Evolutionary conservation across 1,140 invertebrate species (phyloP).

Genomic region (Euura saliciscinereae): DNA sequence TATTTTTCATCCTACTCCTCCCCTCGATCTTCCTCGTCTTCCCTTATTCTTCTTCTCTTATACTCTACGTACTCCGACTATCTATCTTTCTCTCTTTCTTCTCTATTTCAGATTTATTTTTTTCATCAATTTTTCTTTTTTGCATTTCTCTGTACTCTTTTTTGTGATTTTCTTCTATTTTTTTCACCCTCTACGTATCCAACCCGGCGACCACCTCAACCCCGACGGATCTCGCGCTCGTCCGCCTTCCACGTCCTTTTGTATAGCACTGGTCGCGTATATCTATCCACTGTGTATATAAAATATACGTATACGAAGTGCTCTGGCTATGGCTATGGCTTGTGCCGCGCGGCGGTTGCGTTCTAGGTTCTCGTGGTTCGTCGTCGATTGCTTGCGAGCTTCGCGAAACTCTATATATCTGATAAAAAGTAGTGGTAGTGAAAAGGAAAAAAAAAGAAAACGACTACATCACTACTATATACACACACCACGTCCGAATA

Average conservation of each 20-base stretch:
- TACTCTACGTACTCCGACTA: background rate
- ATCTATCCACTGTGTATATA: background rate
- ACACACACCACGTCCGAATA: no score
- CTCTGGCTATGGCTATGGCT: background rate
- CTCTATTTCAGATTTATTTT: slow-evolving; percentile 15
- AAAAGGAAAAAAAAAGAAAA: no score
- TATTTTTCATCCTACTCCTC: slow-evolving; percentile 18
- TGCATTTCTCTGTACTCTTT: slow-evolving; percentile 50
- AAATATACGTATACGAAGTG: background rate
- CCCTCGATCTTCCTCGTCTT: slow-evolving; percentile 21
- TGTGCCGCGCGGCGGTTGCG: background rate
- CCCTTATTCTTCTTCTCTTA: slow-evolving; percentile 29
- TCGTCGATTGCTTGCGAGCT: no score
- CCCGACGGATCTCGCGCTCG: slow-evolving; percentile 17
- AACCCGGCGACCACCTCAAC: slow-evolving; percentile 7
- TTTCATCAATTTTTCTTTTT: slow-evolving; percentile 48
- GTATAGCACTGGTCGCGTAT: background rate
- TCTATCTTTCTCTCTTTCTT: slow-evolving; percentile 26
- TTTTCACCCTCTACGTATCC: slow-evolving; percentile 41
- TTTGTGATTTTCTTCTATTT: slow-evolving; percentile 36
- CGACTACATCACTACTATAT: no score
- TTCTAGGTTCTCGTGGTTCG: no score
- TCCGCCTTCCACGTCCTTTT: slow-evolving; percentile 28
- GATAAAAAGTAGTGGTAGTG: no score
- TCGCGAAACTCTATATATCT: no score